Percentiles rank a stretch among this genome's conserved stretches.
These are phyloP conservation scores for Eubasilissa regina DNA, from an alignment of 1,140 invertebrate genomes.

Conservation along the genomic window DNA sequence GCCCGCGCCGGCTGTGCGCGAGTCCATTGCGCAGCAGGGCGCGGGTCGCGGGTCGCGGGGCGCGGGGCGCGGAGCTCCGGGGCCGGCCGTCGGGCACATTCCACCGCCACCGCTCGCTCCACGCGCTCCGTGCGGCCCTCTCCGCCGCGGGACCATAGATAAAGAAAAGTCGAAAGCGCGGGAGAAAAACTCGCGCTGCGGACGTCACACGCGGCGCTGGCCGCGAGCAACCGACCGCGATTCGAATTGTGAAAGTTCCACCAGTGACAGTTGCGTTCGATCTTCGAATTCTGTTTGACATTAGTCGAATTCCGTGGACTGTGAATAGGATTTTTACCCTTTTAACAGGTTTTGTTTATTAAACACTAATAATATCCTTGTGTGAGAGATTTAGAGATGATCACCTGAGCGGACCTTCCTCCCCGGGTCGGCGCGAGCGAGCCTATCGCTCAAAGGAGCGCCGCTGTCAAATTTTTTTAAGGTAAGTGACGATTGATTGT, in stretches of 20 bases:
- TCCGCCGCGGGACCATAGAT: slow-evolving; percentile 28
- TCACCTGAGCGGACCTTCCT: slow-evolving; percentile 10
- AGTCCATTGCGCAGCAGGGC: slow-evolving; percentile 30
- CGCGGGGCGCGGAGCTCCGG: neutral
- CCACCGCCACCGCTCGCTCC: slow-evolving; percentile 13
- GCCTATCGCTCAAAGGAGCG: slow-evolving; percentile 44
- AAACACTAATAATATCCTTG: slow-evolving; percentile 37
- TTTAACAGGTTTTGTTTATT: slow-evolving; percentile 34
- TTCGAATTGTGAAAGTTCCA: slow-evolving; percentile 29
- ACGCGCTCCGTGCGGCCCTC: slow-evolving; percentile 33
- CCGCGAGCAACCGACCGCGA: neutral
- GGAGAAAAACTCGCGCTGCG: slow-evolving; percentile 1
- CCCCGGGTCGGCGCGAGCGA: slow-evolving; percentile 17
- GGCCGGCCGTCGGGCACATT: slow-evolving; percentile 21
- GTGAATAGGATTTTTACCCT: neutral
- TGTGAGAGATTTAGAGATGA: slow-evolving; percentile 18
- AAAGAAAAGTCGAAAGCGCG: slow-evolving; percentile 20
- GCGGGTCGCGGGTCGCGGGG: neutral
- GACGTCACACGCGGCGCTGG: slow-evolving; percentile 36
- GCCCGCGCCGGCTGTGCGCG: slow-evolving; percentile 30
- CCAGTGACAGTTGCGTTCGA: slow-evolving; percentile 24
- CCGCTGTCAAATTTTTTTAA: slow-evolving; percentile 47
- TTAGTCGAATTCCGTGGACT: too few relatives aligned
- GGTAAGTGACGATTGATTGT: slow-evolving; percentile 54
- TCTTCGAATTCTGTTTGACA: neutral